A percentile compares a stretch with the other conserved stretches of the same genome.
Conservation (phyloP, 1,140 invertebrate genomes). For the Apis dorsata region DNA sequence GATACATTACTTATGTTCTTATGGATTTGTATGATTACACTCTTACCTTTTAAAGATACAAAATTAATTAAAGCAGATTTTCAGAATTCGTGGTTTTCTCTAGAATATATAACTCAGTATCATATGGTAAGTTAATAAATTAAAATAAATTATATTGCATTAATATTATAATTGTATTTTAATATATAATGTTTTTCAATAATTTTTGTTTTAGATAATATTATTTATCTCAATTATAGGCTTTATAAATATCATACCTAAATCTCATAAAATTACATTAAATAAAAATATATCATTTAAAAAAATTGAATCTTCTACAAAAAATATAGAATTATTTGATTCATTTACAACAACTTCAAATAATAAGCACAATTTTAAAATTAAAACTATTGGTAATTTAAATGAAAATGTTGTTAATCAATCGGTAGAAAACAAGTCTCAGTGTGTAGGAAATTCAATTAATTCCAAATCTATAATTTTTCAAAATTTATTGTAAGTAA, state of each 20-base stretch:
- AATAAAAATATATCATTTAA: constrained; percentile 60
- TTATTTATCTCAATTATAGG: constrained; percentile 66
- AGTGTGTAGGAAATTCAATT: constrained; percentile 55
- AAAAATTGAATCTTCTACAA: constrained; percentile 51
- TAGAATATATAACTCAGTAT: constrained; percentile 67
- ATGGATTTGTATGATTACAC: constrained; percentile 69
- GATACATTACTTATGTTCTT: constrained; percentile 70
- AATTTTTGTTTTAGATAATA: constrained; percentile 60
- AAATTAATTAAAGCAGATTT: constrained; percentile 63
- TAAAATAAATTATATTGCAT: background rate
- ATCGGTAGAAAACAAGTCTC: constrained; percentile 58
- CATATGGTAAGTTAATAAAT: constrained; percentile 68
- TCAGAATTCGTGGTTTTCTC: constrained; percentile 55
- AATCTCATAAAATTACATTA: constrained; percentile 45
- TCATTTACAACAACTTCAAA: background rate
- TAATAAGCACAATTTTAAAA: constrained; percentile 10
- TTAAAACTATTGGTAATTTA: background rate
- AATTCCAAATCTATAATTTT: constrained; percentile 51
- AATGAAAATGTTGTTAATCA: constrained; percentile 25
- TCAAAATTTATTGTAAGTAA: constrained; percentile 60
- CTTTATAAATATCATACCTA: constrained; percentile 69
- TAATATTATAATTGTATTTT: constrained; percentile 9
- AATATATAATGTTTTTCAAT: background rate
- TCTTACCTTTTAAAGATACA: constrained; percentile 60
- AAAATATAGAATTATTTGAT: constrained; percentile 1